A percentile compares a stretch with the other conserved stretches of the same genome.
Evolutionary conservation across 2,113 vertebrate genomes (phyloP).

Genomic region (Erpornis zantholeuca): DNA sequence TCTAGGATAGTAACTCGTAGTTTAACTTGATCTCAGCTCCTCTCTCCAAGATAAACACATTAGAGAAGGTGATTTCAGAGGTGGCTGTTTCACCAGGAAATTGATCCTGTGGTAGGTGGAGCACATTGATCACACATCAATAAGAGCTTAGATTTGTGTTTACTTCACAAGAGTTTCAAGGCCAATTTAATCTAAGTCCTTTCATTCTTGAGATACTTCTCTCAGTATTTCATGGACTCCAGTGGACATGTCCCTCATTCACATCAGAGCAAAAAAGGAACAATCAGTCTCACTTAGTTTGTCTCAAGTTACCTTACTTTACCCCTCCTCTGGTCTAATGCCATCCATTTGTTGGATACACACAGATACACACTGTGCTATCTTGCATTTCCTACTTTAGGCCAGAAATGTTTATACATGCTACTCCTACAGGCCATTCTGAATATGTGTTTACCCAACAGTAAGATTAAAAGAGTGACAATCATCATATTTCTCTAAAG

Average conservation of each 20-base stretch:
- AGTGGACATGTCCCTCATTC: background rate
- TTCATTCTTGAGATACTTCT: background rate
- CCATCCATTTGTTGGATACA: background rate
- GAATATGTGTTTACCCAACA: background rate
- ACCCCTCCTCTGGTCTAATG: background rate
- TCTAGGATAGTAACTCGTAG: background rate
- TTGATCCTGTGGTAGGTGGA: background rate
- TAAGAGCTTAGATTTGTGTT: background rate
- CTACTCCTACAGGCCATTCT: background rate
- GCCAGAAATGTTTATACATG: background rate
- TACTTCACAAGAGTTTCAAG: background rate
- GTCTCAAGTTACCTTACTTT: background rate
- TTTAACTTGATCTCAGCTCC: background rate
- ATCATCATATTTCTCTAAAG: background rate
- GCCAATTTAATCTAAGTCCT: background rate
- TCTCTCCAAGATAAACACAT: background rate
- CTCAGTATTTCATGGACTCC: background rate
- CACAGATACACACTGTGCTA: too few species aligned
- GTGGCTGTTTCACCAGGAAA: background rate
- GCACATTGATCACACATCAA: background rate
- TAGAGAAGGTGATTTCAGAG: background rate
- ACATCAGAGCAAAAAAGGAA: background rate
- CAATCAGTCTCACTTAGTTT: background rate
- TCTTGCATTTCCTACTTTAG: background rate
- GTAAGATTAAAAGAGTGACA: background rate